Base-by-base conservation (phyloP, 2,797 vertebrate species). In the Bradypus variegatus region DNA sequence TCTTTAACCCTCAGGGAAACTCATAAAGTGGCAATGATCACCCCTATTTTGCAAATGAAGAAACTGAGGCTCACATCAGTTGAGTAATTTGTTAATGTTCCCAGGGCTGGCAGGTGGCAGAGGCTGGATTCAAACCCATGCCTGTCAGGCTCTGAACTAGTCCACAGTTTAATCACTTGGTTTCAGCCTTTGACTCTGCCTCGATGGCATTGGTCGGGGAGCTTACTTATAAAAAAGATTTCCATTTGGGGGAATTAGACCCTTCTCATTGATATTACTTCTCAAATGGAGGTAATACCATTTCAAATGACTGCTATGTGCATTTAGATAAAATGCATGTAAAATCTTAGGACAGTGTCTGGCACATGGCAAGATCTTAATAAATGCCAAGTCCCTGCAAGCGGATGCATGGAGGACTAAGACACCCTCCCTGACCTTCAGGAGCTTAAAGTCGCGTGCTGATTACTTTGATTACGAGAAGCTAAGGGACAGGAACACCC, bases 321-420 rank as follows among this genome's bases (percentile, higher is more conserved):
- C 31, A 15, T 41, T 25, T 45, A 45, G 38, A 60, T 65, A 31
- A 45, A 65, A 50, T 6, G 21, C 21, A 12, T n/a, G 12, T 18
- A 5, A 53, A 45, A 62, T 23, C 55, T 38, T 8, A 12, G 45
- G 58, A 48, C 6, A 1, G 45, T 7, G 55, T 18, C 33, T 25
- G 25, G 79, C 8, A 11, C 3, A 2, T 16, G 31, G 36, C 3
- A 15, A 2, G 41, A 9, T 38, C 73, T 58, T 75, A 58, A 38
- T 18, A 8, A 21, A 15, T 0, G 48, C 15, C 55, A 23, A 36
- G 69, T 6, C 55, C 36, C 41, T 72, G 25, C 18, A 25, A 25
- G 53, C 10, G 14, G 33, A 4, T 25, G 6, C 7, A 1, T 45
- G 15, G 11, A 6, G 2, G 55, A 13, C 1, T 15, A 21, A 73